Percentiles rank a stretch among this genome's conserved stretches.
phyloP scores from a whole-genome alignment of 2,797 vertebrate species.

The Austrolebias charrua region DNA sequence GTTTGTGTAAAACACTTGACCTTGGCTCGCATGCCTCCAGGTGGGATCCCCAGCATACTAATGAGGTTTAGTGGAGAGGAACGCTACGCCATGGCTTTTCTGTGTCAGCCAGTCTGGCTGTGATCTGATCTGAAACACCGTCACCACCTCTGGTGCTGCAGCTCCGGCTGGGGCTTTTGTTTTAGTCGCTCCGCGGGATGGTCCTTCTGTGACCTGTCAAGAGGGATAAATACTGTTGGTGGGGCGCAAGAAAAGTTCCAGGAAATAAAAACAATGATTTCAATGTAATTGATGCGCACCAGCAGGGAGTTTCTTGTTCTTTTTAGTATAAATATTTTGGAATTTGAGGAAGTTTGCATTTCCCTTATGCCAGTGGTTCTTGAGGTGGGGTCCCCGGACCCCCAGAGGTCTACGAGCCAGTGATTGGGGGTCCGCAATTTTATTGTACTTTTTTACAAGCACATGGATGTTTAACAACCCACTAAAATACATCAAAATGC shows the following conservation, averaged over 20 bases:
- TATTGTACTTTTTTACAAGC: no score
- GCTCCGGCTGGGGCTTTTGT: conserved; percentile 38
- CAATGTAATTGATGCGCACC: conserved; percentile 22
- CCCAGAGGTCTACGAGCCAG: no score
- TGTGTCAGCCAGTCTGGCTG: conserved; percentile 55
- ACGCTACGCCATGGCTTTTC: conserved; percentile 49
- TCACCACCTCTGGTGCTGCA: conserved; percentile 49
- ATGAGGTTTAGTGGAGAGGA: conserved; percentile 65
- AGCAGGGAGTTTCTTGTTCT: conserved; percentile 12
- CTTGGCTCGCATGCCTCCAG: conserved; percentile 72
- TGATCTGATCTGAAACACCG: conserved; percentile 53
- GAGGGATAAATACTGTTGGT: background rate
- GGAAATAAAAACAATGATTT: conserved; percentile 31
- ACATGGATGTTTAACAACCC: no score
- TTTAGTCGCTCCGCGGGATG: conserved; percentile 36
- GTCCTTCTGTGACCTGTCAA: conserved; percentile 16
- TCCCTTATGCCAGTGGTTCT: background rate
- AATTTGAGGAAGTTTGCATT: conserved; percentile 16
- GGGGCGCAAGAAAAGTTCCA: conserved; percentile 24
- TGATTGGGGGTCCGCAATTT: no score
- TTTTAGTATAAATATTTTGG: conserved; percentile 15
- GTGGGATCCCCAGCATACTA: conserved; percentile 71
- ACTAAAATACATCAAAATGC: no score
- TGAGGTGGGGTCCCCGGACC: no score
- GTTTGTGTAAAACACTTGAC: conserved; percentile 68